phyloP scores from a whole-genome alignment of 30 jellyfish, hydroid and myxozoan genomes.

The Cassiopea andromeda region DNA sequence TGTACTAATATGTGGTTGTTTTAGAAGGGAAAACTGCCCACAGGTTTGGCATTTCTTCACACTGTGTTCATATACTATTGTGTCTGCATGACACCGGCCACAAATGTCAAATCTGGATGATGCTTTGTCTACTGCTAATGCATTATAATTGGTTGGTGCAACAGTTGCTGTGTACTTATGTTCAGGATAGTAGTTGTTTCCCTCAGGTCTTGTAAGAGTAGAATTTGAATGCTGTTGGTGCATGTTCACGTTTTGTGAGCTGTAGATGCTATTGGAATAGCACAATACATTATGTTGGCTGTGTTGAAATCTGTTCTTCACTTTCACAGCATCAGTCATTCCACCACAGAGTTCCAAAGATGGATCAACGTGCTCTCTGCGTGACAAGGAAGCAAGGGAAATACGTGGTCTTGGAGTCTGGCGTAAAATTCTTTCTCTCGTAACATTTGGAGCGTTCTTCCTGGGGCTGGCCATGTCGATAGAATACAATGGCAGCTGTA shows the following conservation, averaged over 20 bases:
- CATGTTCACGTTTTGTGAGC: background rate
- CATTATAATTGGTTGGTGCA: background rate
- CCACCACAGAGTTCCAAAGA: background rate
- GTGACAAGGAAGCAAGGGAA: background rate
- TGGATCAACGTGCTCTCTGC: background rate
- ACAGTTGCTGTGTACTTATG: background rate
- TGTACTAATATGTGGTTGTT: background rate
- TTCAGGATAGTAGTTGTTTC: background rate
- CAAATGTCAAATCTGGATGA: background rate
- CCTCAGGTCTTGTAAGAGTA: background rate
- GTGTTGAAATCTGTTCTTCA: slow-evolving; percentile 49
- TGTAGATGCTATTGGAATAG: slow-evolving; percentile 1
- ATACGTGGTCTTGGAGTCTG: slow-evolving; percentile 42
- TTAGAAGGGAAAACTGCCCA: slow-evolving; percentile 20
- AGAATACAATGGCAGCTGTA: background rate
- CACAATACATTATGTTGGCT: slow-evolving; percentile 29
- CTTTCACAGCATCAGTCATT: slow-evolving; percentile 13
- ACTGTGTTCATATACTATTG: background rate
- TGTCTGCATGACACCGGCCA: slow-evolving; percentile 14
- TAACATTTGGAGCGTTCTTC: background rate
- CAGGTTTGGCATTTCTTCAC: slow-evolving; percentile 16
- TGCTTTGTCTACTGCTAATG: background rate
- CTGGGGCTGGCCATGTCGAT: background rate
- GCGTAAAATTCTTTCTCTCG: slow-evolving; percentile 26
- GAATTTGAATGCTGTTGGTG: background rate